phyloP scores from a whole-genome alignment of 2,113 vertebrate species.

The Euleptes europaea region DNA sequence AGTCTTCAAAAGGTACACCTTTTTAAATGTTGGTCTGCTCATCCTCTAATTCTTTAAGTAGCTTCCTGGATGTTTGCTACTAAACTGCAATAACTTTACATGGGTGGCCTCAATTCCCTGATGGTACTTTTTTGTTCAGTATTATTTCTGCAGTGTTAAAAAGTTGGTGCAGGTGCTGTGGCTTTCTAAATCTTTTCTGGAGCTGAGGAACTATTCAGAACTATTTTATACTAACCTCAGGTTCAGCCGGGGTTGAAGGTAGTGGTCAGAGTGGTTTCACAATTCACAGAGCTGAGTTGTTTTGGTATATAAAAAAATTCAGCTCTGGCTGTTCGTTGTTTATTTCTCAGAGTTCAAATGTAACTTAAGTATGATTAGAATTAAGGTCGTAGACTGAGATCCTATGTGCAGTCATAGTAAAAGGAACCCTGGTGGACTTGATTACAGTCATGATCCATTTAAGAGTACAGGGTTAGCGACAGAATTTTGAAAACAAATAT shows the following conservation, averaged over 20 bases:
- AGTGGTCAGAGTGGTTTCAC: neutral
- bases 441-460: neutral
- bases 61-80: neutral
- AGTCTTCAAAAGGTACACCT: constrained; percentile 91
- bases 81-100: neutral
- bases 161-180: neutral
- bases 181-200: neutral
- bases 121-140: constrained; percentile 14
- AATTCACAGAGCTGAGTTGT: neutral
- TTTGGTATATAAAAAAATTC: neutral
- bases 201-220: neutral
- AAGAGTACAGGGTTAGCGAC: neutral
- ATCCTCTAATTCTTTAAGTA: neutral
- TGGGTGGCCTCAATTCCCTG: neutral
- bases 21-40: neutral
- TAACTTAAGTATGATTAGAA: neutral
- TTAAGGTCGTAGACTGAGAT: neutral
- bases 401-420: neutral
- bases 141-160: neutral
- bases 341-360: neutral
- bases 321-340: neutral
- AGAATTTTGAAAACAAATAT: neutral
- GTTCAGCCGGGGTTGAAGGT: neutral
- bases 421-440: neutral
- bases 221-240: neutral